phyloP scores from a whole-genome alignment of 2,113 vertebrate genomes.

The Planiliza haematocheilus region DNA sequence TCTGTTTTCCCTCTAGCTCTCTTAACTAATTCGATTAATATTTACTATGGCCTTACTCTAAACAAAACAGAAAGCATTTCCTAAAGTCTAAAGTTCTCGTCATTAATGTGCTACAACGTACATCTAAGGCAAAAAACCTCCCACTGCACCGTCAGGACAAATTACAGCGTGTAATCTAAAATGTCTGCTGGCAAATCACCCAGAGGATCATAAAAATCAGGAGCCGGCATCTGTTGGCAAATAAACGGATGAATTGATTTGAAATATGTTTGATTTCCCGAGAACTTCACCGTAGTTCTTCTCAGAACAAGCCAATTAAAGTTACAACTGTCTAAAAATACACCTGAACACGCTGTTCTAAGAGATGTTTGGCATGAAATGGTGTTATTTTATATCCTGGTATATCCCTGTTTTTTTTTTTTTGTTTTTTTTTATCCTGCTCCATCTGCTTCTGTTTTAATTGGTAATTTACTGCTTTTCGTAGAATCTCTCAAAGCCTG shows the following conservation, averaged over 20 bases:
- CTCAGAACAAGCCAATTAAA: slow-evolving; percentile 10
- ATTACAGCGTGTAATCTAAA: not conserved
- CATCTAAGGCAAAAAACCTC: not conserved
- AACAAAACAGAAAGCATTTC: too few species aligned
- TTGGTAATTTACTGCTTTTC: slow-evolving; percentile 2
- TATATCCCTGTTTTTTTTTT: not conserved
- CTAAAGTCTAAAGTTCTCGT: too few species aligned
- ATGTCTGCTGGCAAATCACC: not conserved
- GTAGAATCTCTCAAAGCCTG: slow-evolving; percentile 3
- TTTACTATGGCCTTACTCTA: too few species aligned
- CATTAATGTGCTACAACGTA: too few species aligned
- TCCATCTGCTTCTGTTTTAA: slow-evolving; percentile 6
- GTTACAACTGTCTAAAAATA: not conserved
- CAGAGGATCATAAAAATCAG: not conserved
- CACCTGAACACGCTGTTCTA: not conserved
- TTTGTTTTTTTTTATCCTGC: not conserved
- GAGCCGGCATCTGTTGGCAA: not conserved
- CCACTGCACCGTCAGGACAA: not conserved
- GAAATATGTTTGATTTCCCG: slow-evolving; percentile 18
- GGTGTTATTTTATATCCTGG: not conserved
- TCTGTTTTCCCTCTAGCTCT: too few species aligned
- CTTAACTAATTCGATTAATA: too few species aligned
- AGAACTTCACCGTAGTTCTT: slow-evolving; percentile 6
- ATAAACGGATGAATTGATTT: not conserved
- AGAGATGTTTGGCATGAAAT: not conserved